Evolutionary conservation across 2,888 invertebrate genomes (phyloP).

Genomic region (Agrochola circellaris): DNA sequence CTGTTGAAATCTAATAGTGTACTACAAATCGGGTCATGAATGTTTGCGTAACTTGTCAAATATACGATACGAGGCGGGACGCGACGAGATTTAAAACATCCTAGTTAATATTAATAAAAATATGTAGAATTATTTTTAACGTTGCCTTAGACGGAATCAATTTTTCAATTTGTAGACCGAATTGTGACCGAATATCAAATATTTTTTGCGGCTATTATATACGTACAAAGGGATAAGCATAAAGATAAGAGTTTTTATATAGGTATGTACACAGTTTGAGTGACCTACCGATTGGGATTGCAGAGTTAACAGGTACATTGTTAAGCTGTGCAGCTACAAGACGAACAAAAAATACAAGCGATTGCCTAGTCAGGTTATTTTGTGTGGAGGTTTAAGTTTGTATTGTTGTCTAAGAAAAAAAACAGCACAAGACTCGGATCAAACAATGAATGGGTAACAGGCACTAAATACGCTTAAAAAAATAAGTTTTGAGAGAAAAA

Average conservation of each 20-base stretch:
- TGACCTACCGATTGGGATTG: conserved; percentile 56
- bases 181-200: not conserved
- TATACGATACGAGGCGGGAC: conserved; percentile 64
- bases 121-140: not conserved
- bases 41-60: conserved; percentile 69
- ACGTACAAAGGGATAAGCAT: conserved; percentile 17
- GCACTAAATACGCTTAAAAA: conserved; percentile 30
- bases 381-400: conserved; percentile 51
- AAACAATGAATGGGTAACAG: conserved; percentile 49
- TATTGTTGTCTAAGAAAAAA: conserved; percentile 60
- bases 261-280: conserved; percentile 28
- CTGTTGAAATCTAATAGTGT: conserved; percentile 75
- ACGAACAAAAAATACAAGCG: conserved; percentile 57
- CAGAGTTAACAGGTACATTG: conserved; percentile 65
- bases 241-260: conserved; percentile 50
- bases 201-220: conserved; percentile 31
- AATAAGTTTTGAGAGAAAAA: conserved; percentile 3
- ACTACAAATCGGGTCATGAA: conserved; percentile 51
- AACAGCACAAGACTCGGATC: conserved; percentile 27
- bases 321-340: conserved; percentile 50
- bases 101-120: not conserved
- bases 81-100: conserved; percentile 5
- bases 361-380: conserved; percentile 56
- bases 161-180: conserved; percentile 1
- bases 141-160: no score